A percentile compares a stretch with the other conserved stretches of the same genome.
Conservation (phyloP, 2,797 vertebrate species). For the Aselliscus stoliczkanus region DNA sequence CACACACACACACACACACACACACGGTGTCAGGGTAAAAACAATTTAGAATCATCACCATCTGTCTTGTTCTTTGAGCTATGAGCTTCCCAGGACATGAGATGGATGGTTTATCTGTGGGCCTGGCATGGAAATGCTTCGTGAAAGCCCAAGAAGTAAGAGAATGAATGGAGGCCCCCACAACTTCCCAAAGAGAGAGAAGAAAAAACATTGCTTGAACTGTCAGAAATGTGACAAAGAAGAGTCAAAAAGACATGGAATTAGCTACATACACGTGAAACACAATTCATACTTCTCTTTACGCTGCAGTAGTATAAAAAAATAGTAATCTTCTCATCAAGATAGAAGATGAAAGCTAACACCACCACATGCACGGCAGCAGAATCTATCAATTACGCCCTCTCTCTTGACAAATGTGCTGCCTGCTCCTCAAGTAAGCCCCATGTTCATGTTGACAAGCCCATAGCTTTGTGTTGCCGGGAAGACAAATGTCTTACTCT, state of each 20-base stretch:
- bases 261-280: background rate
- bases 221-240: background rate
- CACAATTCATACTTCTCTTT: background rate
- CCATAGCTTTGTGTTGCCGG: background rate
- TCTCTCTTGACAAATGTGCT: background rate
- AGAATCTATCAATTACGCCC: background rate
- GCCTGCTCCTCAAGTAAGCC: background rate
- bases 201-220: background rate
- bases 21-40: background rate
- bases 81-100: background rate
- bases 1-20: background rate
- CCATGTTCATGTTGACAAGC: background rate
- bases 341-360: background rate
- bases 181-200: background rate
- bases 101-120: background rate
- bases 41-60: background rate
- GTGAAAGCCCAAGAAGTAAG: background rate
- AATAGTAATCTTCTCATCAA: background rate
- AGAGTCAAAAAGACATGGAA: background rate
- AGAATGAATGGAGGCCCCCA: background rate
- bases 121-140: background rate
- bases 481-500: conserved; percentile 46
- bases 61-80: background rate
- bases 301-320: background rate
- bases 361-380: rapidly evolving